Evolutionary conservation across 2,888 invertebrate species (phyloP), one percentile per base, ranked within the genome.

Genomic region (Andrena marginata): DNA sequence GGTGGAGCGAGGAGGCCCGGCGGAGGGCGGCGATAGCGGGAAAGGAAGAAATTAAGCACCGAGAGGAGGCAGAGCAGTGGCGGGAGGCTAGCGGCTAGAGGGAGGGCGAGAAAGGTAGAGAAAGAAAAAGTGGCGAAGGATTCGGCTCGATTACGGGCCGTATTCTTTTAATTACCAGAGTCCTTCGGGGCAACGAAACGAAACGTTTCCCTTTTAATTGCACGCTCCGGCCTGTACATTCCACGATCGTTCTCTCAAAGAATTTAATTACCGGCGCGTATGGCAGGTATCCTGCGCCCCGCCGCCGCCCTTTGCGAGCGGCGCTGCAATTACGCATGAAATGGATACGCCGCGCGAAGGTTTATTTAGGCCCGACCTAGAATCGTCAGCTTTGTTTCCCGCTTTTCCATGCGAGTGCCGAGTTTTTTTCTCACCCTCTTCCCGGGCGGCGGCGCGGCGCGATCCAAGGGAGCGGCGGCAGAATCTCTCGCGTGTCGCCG

Each of bases 191-290:
- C 88, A 86, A 85, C 90, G 89, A 91, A 92, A 91, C 91, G 90
- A 92, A 93, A 92, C 91, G 92, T 93, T 93, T 93, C 92, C 92
- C 91, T 92, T 93, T 93, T 93, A 93, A 93, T 93, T 93, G 92
- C 93, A 89, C 89, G 88, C 90, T 87, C 89, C 89, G 84, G 88
- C 89, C 91, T 89, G 89, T 85, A 91, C 93, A 93, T 93, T 93
- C 92, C 93, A 89, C 92, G 90, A 92, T 93, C 92, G 92, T 93
- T 93, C 92, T 92, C 90, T 91, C 91, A 92, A 93, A 93, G 93
- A 93, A 93, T 93, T 93, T 93, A 93, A 93, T 93, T 93, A 93
- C 92, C 91, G 83, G 82, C 85, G 89, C 89, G 87, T 87, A 85
- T 83, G 84, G 84, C 89, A 87, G 87, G 83, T 89, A 89, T 85